Evolutionary conservation across 2,888 invertebrate genomes (phyloP).

Genomic region (Busseola fusca): DNA sequence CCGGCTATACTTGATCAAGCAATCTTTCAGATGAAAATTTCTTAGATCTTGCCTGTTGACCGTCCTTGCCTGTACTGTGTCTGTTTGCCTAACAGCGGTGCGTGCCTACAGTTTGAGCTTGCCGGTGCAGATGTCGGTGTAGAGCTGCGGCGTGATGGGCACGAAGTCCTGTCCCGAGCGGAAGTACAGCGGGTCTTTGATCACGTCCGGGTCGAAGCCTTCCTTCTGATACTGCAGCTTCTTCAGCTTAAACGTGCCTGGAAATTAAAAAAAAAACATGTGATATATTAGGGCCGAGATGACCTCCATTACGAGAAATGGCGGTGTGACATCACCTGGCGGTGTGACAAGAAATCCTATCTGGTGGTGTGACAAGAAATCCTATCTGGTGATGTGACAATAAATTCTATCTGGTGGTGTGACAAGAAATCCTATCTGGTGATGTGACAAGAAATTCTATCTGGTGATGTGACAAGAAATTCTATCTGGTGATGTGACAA

Average conservation of each 20-base stretch:
- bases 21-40: neutral
- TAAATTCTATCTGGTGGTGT: too few relatives aligned
- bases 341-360: too few relatives aligned
- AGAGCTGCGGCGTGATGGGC: slow-evolving; percentile 89
- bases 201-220: slow-evolving; percentile 93
- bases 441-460: too few relatives aligned
- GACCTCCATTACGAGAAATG: neutral
- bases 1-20: neutral
- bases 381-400: too few relatives aligned
- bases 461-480: too few relatives aligned
- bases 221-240: slow-evolving; percentile 96
- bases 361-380: too few relatives aligned
- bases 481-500: too few relatives aligned
- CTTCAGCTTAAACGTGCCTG: slow-evolving; percentile 97
- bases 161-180: slow-evolving; percentile 87
- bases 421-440: too few relatives aligned
- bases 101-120: slow-evolving; percentile 80
- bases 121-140: slow-evolving; percentile 88
- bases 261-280: slow-evolving; percentile 60
- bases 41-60: neutral
- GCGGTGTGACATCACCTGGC: too few relatives aligned
- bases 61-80: slow-evolving; percentile 44
- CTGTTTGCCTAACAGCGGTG: slow-evolving; percentile 9
- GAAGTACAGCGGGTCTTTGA: slow-evolving; percentile 93
- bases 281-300: neutral